These are phyloP conservation scores for Ailurus styani DNA, from an alignment of 2,113 vertebrate species.

Conservation along the genomic window DNA sequence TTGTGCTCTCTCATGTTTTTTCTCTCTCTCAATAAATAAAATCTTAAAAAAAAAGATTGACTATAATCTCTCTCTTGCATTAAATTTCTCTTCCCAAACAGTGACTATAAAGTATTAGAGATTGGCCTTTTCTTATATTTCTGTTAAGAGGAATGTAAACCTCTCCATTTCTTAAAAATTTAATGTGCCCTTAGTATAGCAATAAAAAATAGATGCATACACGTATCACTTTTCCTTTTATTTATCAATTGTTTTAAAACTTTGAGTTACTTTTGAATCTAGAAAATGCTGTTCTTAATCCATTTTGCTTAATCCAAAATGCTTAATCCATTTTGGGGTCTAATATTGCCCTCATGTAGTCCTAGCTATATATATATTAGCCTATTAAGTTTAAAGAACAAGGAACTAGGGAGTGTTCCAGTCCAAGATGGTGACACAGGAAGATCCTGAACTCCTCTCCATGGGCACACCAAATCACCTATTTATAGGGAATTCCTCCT, in stretches of 20 bases:
- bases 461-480: background rate
- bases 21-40: no score
- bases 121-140: background rate
- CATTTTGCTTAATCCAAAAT: no score
- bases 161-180: slow-evolving; percentile 3
- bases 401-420: background rate
- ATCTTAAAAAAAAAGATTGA: no score
- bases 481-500: background rate
- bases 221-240: background rate
- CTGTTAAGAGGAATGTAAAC: background rate
- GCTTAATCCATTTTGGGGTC: background rate
- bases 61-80: background rate
- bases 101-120: background rate
- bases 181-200: background rate
- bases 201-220: background rate
- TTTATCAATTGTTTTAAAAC: background rate
- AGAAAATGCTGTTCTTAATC: background rate
- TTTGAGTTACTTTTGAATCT: background rate
- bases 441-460: background rate
- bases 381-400: background rate
- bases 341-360: background rate
- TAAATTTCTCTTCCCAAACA: background rate
- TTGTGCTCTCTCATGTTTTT: no score
- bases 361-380: background rate
- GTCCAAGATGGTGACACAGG: background rate